Evolutionary conservation across 1,140 invertebrate species (phyloP).

Genomic region (Halotydeus destructor): DNA sequence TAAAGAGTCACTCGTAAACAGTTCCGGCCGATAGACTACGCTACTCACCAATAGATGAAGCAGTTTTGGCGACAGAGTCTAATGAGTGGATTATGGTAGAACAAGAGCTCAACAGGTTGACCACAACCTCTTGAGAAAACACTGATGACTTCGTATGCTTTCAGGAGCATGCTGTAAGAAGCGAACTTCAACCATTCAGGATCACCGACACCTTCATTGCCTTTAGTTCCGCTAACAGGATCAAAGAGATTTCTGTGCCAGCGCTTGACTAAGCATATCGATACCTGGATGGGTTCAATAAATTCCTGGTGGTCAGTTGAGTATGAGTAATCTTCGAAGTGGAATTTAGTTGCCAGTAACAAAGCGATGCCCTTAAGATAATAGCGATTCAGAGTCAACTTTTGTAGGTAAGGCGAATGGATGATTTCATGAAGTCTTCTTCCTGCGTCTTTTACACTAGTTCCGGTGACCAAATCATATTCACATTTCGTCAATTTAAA

Average conservation of each 20-base stretch:
- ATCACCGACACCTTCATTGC: background rate
- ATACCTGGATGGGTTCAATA: constrained; percentile 7
- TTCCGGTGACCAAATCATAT: background rate
- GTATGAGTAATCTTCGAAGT: constrained; percentile 1
- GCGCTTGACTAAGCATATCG: constrained; percentile 6
- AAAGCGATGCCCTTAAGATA: constrained; percentile 4
- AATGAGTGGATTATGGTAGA: background rate
- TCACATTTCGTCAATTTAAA: constrained; percentile 5
- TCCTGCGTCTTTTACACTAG: background rate
- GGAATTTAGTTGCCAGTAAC: constrained; percentile 6
- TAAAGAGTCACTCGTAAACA: no score
- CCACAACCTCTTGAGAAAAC: constrained; percentile 5
- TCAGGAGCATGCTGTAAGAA: background rate
- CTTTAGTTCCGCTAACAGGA: background rate
- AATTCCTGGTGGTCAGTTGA: constrained; percentile 3
- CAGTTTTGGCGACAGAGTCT: background rate
- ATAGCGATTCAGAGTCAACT: constrained; percentile 10
- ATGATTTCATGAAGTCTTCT: constrained; percentile 1
- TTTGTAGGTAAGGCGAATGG: constrained; percentile 4
- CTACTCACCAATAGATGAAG: constrained; percentile 3
- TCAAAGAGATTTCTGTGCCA: constrained; percentile 1
- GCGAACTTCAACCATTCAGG: constrained; percentile 6
- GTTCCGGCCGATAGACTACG: no score
- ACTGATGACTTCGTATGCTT: background rate
- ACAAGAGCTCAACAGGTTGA: background rate